A percentile compares a stretch with the other conserved stretches of the same genome.
Conservation (phyloP, 2,888 invertebrate species). For the Pterostichus madidus region DNA sequence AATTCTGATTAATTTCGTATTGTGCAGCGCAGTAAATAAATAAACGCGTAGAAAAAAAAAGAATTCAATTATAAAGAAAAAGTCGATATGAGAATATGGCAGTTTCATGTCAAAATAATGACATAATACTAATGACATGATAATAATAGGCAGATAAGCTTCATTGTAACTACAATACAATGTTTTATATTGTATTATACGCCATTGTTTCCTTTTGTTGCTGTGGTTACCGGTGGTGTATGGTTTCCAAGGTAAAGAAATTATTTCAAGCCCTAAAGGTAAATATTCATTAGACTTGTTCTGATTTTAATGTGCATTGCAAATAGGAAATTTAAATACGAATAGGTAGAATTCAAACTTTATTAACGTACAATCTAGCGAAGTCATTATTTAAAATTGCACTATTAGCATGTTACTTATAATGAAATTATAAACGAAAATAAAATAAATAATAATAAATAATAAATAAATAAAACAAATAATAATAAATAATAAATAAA, state of each 20-base stretch:
- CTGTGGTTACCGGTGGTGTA: neutral
- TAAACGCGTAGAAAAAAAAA: neutral
- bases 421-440: too few relatives aligned
- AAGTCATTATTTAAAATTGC: too few relatives aligned
- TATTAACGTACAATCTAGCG: too few relatives aligned
- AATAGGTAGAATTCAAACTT: too few relatives aligned
- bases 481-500: too few relatives aligned
- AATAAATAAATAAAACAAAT: too few relatives aligned
- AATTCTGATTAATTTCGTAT: too few relatives aligned
- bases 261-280: neutral
- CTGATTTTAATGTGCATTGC: too few relatives aligned
- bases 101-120: slow-evolving; percentile 9
- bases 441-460: too few relatives aligned
- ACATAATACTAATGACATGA: slow-evolving; percentile 18
- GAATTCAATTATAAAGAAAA: neutral
- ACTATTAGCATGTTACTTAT: too few relatives aligned
- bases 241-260: neutral
- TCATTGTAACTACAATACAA: neutral
- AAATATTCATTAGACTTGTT: too few relatives aligned
- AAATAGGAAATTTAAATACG: too few relatives aligned
- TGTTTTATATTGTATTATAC: neutral
- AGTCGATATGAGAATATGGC: neutral
- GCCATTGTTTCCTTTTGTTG: slow-evolving; percentile 20
- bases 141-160: neutral
- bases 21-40: neutral